Evolutionary conservation across 2,113 vertebrate species (phyloP).

Genomic region (Spea multiplicata): DNA sequence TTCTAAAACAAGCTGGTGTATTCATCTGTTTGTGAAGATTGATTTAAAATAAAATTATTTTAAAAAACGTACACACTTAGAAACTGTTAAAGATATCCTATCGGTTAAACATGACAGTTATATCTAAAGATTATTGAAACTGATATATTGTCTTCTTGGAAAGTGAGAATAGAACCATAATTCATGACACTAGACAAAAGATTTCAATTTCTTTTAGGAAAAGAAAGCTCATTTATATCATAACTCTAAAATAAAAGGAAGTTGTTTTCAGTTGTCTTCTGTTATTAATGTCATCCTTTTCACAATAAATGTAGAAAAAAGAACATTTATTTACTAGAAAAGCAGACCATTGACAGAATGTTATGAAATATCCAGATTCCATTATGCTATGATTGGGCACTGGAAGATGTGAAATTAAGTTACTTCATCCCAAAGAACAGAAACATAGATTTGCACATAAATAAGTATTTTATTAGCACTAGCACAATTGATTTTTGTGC

Average conservation of each 20-base stretch:
- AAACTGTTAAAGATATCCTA: constrained; percentile 18
- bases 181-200: constrained; percentile 37
- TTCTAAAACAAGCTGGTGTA: no score
- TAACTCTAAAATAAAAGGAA: constrained; percentile 54
- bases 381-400: constrained; percentile 52
- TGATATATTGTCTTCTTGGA: constrained; percentile 44
- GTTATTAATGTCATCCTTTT: constrained; percentile 57
- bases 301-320: constrained; percentile 58
- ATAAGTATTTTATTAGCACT: constrained; percentile 62
- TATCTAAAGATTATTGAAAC: constrained; percentile 45
- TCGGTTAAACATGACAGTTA: constrained; percentile 38
- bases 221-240: constrained; percentile 9
- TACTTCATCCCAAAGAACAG: constrained; percentile 55
- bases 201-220: constrained; percentile 38
- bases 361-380: constrained; percentile 46
- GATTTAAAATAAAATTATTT: no score
- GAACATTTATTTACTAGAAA: constrained; percentile 59
- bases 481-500: constrained; percentile 52
- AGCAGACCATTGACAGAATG: constrained; percentile 53
- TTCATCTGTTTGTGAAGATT: not conserved
- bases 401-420: constrained; percentile 46
- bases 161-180: constrained; percentile 47
- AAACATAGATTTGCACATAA: constrained; percentile 58
- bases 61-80: not conserved
- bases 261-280: constrained; percentile 54